Evolutionary conservation across 30 jellyfish, hydroid and myxozoan species (phyloP).

Genomic region (Aurelia sp.): DNA sequence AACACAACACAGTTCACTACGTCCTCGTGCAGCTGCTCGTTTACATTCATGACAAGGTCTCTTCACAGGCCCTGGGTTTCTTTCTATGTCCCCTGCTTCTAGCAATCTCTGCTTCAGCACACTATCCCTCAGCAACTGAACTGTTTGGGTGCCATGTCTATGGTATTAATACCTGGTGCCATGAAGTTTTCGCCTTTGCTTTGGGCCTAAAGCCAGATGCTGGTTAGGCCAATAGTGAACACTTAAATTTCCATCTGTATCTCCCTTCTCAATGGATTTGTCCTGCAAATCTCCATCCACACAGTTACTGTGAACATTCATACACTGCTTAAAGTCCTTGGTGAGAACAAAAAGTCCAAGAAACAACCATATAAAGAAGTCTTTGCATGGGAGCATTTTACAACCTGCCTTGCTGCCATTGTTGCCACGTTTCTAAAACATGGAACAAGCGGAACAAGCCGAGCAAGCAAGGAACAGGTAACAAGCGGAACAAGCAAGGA

Average conservation of each 20-base stretch:
- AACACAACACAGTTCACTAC: conserved; percentile 28
- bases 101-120: conserved; percentile 36
- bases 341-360: conserved; percentile 4
- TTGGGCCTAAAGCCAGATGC: neutral
- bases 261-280: neutral
- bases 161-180: conserved; percentile 4
- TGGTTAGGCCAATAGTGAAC: neutral
- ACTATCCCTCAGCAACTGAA: conserved; percentile 29
- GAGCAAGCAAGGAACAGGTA: too few species aligned
- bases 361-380: neutral
- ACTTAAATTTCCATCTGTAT: neutral
- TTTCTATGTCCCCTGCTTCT: conserved; percentile 30
- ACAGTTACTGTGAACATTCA: conserved; percentile 12
- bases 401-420: conserved; percentile 6
- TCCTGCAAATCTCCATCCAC: conserved; percentile 13
- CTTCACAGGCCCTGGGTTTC: conserved; percentile 44
- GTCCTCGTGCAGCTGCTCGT: conserved; percentile 38
- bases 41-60: conserved; percentile 1
- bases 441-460: too few species aligned
- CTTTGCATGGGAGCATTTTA: conserved; percentile 15
- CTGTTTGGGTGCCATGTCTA: conserved; percentile 39
- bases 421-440: too few species aligned
- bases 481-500: too few species aligned
- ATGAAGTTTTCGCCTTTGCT: conserved; percentile 19
- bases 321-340: conserved; percentile 15